These are phyloP conservation scores for Hypomecis atomaria DNA, from an alignment of 2,888 invertebrate genomes.

Conservation along the genomic window DNA sequence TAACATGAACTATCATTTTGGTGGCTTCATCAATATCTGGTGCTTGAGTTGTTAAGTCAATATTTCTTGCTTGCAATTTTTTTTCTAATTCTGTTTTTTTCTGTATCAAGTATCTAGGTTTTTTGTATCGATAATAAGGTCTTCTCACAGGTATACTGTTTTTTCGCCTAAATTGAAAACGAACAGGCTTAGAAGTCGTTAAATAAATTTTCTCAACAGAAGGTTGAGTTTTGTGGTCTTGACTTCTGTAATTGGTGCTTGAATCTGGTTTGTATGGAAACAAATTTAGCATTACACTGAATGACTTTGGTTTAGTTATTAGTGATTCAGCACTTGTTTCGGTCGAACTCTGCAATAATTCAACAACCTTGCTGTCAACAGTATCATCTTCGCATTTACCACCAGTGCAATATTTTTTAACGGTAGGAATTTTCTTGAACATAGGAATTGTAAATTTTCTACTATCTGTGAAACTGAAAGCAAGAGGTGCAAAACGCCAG, in stretches of 20 bases:
- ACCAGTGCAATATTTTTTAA: slow-evolving; percentile 54
- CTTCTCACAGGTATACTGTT: slow-evolving; percentile 54
- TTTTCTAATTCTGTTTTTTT: slow-evolving; percentile 35
- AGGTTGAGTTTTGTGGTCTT: slow-evolving; percentile 47
- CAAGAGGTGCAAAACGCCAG: slow-evolving; percentile 65
- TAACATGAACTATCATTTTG: slow-evolving; percentile 87
- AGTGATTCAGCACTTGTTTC: slow-evolving; percentile 44
- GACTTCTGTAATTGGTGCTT: slow-evolving; percentile 51
- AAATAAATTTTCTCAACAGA: slow-evolving; percentile 64
- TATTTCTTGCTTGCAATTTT: background rate
- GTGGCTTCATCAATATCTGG: slow-evolving; percentile 56
- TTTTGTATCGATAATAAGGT: slow-evolving; percentile 55
- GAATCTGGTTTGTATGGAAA: slow-evolving; percentile 79
- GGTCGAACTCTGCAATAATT: slow-evolving; percentile 39
- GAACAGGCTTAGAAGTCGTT: slow-evolving; percentile 66
- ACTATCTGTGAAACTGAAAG: slow-evolving; percentile 46
- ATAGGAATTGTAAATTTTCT: slow-evolving; percentile 53
- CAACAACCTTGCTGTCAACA: slow-evolving; percentile 13
- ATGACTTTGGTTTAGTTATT: slow-evolving; percentile 75
- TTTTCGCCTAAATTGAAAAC: slow-evolving; percentile 70
- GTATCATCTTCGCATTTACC: slow-evolving; percentile 50
- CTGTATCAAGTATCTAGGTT: slow-evolving; percentile 33
- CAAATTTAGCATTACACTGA: slow-evolving; percentile 87
- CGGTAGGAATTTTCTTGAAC: slow-evolving; percentile 60
- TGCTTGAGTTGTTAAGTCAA: slow-evolving; percentile 31